Percentiles rank a stretch among this genome's conserved stretches.
phyloP scores from a whole-genome alignment of 2,113 vertebrate species.

The Columba livia region DNA sequence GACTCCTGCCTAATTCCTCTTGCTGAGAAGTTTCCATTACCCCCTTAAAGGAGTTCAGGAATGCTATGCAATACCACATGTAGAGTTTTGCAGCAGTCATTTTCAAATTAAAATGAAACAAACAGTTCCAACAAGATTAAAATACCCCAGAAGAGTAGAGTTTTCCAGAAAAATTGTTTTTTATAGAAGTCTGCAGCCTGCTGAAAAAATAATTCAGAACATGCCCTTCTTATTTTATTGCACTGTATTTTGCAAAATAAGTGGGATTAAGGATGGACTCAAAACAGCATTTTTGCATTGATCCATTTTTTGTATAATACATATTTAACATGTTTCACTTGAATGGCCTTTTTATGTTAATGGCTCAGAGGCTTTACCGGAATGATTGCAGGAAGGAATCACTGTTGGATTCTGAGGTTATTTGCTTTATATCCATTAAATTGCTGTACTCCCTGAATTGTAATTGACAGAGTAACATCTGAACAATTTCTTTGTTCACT shows the following conservation, averaged over 20 bases:
- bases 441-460: background rate
- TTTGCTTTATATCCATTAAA: background rate
- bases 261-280: background rate
- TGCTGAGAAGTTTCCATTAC: background rate
- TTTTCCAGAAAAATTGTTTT: background rate
- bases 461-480: background rate
- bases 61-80: background rate
- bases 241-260: background rate
- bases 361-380: background rate
- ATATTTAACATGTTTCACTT: conserved; percentile 6
- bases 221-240: background rate
- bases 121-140: conserved; percentile 40
- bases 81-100: conserved; percentile 21
- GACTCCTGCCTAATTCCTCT: background rate
- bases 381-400: background rate
- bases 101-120: conserved; percentile 42
- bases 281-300: background rate
- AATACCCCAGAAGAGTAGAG: conserved; percentile 7
- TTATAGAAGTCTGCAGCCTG: background rate
- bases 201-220: conserved; percentile 24
- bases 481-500: conserved; percentile 9
- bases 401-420: background rate
- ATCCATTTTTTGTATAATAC: background rate
- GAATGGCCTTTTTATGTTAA: background rate
- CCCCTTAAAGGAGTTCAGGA: background rate